phyloP scores from a whole-genome alignment of 2,797 vertebrate genomes.

The Euthynnus affinis region DNA sequence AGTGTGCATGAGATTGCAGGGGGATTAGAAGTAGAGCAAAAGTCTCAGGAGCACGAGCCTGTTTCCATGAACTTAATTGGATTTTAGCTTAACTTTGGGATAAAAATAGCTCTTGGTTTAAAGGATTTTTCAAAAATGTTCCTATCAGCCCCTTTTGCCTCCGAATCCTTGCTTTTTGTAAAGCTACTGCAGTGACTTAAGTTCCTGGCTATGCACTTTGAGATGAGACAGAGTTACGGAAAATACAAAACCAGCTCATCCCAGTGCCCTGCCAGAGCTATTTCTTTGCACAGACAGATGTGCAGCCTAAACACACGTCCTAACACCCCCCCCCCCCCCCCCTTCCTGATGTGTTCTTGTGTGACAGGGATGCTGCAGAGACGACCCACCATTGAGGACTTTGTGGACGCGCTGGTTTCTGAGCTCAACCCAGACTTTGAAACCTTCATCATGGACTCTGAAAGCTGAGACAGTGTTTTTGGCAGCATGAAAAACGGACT shows the following conservation, averaged over 20 bases:
- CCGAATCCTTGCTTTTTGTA: background rate
- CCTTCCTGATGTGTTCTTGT: conserved; percentile 31
- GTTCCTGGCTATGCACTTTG: conserved; percentile 7
- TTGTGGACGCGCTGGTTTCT: conserved; percentile 94
- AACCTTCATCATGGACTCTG: conserved; percentile 93
- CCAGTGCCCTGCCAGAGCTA: background rate
- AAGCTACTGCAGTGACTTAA: conserved; percentile 14
- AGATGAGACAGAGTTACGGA: conserved; percentile 15
- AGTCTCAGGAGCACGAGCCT: conserved; percentile 1
- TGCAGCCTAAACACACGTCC: background rate
- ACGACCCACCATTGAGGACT: conserved; percentile 91
- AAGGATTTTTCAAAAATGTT: background rate
- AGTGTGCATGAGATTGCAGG: background rate
- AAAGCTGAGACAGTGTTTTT: conserved; percentile 72
- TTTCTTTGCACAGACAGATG: conserved; percentile 20
- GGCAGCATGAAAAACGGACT: conserved; percentile 14
- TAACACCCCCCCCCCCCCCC: no score
- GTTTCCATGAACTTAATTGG: background rate
- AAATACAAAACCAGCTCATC: conserved; percentile 31
- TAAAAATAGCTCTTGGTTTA: conserved; percentile 1
- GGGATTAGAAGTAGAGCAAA: background rate
- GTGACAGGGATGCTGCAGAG: conserved; percentile 94
- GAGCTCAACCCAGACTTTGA: conserved; percentile 95
- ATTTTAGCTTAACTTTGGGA: conserved; percentile 32
- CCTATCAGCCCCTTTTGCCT: background rate